phyloP scores from a whole-genome alignment of 2,888 invertebrate species.

The Geotrupes spiniger region DNA sequence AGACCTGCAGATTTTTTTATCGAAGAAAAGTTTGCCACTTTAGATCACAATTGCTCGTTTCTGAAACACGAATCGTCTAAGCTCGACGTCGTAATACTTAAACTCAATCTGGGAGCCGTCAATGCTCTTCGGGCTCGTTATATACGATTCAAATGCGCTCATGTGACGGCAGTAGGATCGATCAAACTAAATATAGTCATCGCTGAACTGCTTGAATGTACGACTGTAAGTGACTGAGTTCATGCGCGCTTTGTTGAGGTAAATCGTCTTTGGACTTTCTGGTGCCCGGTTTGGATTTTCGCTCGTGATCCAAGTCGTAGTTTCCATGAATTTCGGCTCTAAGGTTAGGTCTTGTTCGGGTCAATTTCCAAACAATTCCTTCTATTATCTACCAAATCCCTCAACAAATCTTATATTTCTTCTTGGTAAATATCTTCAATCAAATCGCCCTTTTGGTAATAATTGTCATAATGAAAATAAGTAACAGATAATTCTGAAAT shows the following conservation, averaged over 20 bases:
- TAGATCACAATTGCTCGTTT: conserved; percentile 10
- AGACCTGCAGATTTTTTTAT: conserved; percentile 1
- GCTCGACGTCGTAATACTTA: conserved; percentile 23
- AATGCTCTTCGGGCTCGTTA: not conserved
- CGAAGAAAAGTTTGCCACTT: conserved; percentile 6
- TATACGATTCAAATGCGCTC: not conserved
- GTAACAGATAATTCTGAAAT: too few species aligned
- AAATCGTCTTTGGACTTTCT: conserved; percentile 41
- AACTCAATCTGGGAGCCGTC: conserved; percentile 24
- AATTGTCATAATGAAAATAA: too few species aligned
- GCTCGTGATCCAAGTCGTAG: conserved; percentile 32
- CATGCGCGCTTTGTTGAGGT: conserved; percentile 45
- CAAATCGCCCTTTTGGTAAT: too few species aligned
- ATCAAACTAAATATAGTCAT: conserved; percentile 35
- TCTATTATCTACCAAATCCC: too few species aligned
- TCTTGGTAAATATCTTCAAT: too few species aligned
- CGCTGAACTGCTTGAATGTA: conserved; percentile 38
- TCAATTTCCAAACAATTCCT: too few species aligned
- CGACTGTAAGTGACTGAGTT: conserved; percentile 43
- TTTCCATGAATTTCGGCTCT: conserved; percentile 40
- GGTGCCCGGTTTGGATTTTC: conserved; percentile 37
- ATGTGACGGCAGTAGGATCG: conserved; percentile 24
- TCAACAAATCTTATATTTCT: too few species aligned
- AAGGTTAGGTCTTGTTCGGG: conserved; percentile 39
- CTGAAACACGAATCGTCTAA: conserved; percentile 28